Percentiles rank a stretch among this genome's conserved stretches.
These are phyloP conservation scores for Ondatra zibethicus DNA, from an alignment of 2,113 vertebrate species.

Conservation along the genomic window DNA sequence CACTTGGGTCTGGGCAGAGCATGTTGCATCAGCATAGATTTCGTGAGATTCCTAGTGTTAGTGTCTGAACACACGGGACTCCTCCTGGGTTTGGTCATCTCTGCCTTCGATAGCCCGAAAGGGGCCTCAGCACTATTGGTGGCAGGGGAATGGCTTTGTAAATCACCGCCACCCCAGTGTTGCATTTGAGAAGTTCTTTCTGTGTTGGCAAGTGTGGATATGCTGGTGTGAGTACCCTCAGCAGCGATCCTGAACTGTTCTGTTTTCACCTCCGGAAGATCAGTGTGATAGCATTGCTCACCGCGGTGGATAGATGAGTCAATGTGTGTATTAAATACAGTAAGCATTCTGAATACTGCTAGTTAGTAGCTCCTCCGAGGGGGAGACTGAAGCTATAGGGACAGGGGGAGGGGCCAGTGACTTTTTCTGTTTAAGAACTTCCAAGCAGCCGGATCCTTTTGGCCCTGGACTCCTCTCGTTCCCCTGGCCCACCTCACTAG, in stretches of 20 bases:
- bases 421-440: background rate
- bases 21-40: background rate
- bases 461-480: background rate
- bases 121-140: background rate
- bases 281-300: background rate
- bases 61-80: background rate
- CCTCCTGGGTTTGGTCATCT: background rate
- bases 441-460: background rate
- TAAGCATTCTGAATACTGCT: background rate
- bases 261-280: constrained; percentile 13
- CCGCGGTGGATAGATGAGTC: background rate
- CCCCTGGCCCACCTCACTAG: background rate
- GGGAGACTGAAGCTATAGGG: background rate
- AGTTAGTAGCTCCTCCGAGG: constrained; percentile 8
- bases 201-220: constrained; percentile 7
- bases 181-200: constrained; percentile 38
- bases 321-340: background rate
- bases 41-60: background rate
- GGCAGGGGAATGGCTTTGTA: background rate
- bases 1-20: background rate
- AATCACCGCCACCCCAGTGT: background rate
- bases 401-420: background rate
- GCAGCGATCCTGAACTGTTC: background rate
- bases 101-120: background rate
- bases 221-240: background rate